Base-by-base conservation (phyloP, 2,797 vertebrate genomes). In the Craterocephalus amniculus region DNA sequence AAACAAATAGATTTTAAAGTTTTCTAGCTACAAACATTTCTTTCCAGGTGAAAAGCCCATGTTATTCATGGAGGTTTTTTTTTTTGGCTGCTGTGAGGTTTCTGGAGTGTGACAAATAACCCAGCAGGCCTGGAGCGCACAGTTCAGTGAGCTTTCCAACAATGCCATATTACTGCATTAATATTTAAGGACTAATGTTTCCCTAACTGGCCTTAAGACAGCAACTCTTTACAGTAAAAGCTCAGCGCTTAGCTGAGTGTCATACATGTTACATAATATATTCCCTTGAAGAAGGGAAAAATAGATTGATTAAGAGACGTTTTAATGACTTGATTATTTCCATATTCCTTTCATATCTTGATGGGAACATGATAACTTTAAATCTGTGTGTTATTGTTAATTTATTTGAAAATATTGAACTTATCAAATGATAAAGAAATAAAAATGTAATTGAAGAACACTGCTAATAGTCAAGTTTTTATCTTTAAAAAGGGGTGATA, bases 181-280 rank as follows among this genome's bases (percentile, higher is more conserved):
- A 94, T 95, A 94, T 94, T 95, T 95, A 89, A 95, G 83, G 67
- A 88, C 83, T 91, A 91, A 93, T 93, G 92, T 92, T 93, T 92
- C 85, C 88, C 88, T 91, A 91, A 93, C 91, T 89, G 85, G 85
- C 87, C 82, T 83, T 87, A 82, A 86, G 89, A 88, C 87, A 91
- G 86, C 81, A 75, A 85, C 22, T n/a, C 60, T 80, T 84, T 84
- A 81, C 64, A 74, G 67, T 51, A 72, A 72, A 58, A 58, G 65
- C 63, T 52, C 5, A 2, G 63, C 26, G 45, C 79, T 86, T 62
- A 31, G 55, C 58, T 67, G 65, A 81, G 73, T 78, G 63, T 74
- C 76, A 60, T 76, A 35, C 61, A 45, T 77, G 81, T 74, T 63
- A 43, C 35, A 16, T 70, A 48, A 35, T 63, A 56, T 70, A 34